Conservation (phyloP, 2,888 invertebrate genomes). For the Timema cristinae region DNA sequence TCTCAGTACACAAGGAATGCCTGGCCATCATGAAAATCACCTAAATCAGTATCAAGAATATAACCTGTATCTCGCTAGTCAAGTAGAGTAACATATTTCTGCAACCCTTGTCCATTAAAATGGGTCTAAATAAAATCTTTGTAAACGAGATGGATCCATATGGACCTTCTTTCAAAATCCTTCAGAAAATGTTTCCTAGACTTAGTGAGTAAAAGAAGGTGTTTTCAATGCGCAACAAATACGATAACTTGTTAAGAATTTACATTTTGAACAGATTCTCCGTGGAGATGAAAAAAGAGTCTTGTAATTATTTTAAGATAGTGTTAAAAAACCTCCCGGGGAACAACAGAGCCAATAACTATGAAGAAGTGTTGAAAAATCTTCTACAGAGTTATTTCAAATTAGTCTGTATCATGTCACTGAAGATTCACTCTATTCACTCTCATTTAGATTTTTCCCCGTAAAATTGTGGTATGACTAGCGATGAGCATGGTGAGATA, state of each 20-base stretch:
- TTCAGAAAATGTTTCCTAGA: constrained; percentile 5
- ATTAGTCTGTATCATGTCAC: no score
- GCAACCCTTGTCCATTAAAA: constrained; percentile 9
- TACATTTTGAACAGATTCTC: neutral
- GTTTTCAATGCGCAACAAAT: neutral
- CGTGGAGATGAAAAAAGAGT: neutral
- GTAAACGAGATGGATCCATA: constrained; percentile 19
- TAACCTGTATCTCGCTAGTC: neutral
- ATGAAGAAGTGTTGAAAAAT: no score
- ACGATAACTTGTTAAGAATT: neutral
- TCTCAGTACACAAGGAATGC: constrained; percentile 1
- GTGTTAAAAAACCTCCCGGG: no score
- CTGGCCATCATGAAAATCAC: constrained; percentile 4
- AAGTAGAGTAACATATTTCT: neutral
- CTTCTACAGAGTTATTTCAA: no score
- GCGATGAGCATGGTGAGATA: neutral
- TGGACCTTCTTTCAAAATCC: neutral
- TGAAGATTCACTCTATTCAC: no score
- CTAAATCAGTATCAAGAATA: neutral
- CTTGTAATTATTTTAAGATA: no score
- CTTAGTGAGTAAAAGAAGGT: constrained; percentile 10
- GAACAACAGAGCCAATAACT: no score
- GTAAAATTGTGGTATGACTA: neutral
- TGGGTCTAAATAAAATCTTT: constrained; percentile 12
- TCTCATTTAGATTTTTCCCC: neutral